These are phyloP conservation scores for Setipinna tenuifilis DNA, from an alignment of 2,797 vertebrate genomes.

Conservation along the genomic window DNA sequence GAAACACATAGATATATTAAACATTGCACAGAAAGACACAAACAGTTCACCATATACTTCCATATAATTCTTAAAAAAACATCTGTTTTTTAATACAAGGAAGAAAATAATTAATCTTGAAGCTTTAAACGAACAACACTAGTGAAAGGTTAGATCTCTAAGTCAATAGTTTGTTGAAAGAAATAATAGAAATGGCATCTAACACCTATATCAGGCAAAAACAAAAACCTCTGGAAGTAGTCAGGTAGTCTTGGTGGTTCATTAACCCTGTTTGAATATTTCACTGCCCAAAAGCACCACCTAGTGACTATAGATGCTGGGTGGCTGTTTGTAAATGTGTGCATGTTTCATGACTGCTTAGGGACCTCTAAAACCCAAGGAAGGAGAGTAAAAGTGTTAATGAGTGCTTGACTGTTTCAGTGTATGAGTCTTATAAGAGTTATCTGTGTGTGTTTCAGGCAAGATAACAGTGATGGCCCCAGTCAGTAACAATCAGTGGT, in stretches of 20 bases:
- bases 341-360: conserved; percentile 34
- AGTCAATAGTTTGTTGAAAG: background rate
- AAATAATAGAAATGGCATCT: conserved; percentile 7
- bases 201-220: background rate
- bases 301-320: conserved; percentile 62
- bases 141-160: background rate
- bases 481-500: background rate
- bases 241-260: conserved; percentile 22
- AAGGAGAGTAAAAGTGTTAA: background rate
- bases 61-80: background rate
- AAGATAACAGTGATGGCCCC: background rate
- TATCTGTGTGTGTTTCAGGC: background rate
- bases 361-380: background rate
- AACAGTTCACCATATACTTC: background rate
- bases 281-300: conserved; percentile 69
- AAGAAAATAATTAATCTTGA: background rate
- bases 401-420: background rate
- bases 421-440: background rate
- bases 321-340: background rate
- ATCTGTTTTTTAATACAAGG: conserved; percentile 12
- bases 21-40: background rate
- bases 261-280: conserved; percentile 45
- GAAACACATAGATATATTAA: background rate
- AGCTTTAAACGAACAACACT: background rate
- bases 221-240: background rate